Evolutionary conservation across 2,113 vertebrate genomes (phyloP), one percentile per base, ranked within the genome.

Genomic region (Percina caprodes): DNA sequence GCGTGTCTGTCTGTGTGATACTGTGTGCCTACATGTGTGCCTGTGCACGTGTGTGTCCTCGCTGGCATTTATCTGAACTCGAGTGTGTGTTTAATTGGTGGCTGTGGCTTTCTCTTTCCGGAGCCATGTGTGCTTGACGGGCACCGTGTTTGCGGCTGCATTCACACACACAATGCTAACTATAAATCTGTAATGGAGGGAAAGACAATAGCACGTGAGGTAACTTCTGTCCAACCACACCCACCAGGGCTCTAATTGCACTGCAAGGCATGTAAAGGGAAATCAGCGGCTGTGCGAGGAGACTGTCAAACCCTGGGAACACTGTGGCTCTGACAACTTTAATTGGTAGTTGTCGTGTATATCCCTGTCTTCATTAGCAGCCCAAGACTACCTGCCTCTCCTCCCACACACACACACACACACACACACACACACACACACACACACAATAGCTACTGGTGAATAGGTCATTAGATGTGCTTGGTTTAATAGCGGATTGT

Each of bases 341-440:
- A 94, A 95, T 94, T 94, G 93, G 91, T 92, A 84, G 91, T 92
- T 94, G 92, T 92, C 92, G 87, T 86, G 74, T 92, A 90, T 88
- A 85, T 89, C 84, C 83, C 87, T 84, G 89, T 94, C 92, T 94
- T 95, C 86, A 94, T 95, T 93, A 94, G 83, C 86, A 87, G 77
- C 83, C 78, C 39, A 13, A 83, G 74, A 89, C 84, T 89, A 88
- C 89, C 88, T 90, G 87, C 86, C 72, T 85, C 85, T 89, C 79
- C 83, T 69, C 92, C 78, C 83, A 67, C 87, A 77, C 87, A 79
- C 87, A 70, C 48, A 21, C 52, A 13, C 73, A 55, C 89, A 71
- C 82, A 42, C 33, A 54, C 46, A 30, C 55, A 23, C 35, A 18
- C 65, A 68, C 35, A 30, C 51, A 39, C 35, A 33, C 24, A 35